These are phyloP conservation scores for Drosophila macrothrix DNA, from an alignment of 2,888 invertebrate genomes.

Conservation along the genomic window DNA sequence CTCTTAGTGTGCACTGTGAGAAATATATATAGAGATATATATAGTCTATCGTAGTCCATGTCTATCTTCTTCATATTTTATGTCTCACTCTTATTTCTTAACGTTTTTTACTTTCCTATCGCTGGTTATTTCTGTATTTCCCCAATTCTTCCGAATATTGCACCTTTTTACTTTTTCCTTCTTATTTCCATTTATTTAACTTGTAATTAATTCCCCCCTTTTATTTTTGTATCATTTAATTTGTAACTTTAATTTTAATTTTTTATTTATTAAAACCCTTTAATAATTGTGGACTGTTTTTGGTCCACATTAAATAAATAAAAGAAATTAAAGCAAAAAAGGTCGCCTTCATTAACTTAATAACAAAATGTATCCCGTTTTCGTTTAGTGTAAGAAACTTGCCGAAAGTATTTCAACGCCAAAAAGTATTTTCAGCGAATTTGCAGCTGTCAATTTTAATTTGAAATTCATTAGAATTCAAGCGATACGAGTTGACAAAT, in stretches of 20 bases:
- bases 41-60: background rate
- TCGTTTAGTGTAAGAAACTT: background rate
- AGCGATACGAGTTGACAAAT: background rate
- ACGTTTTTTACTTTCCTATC: background rate
- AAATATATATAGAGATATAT: background rate
- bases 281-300: no score
- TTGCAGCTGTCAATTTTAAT: constrained; percentile 9
- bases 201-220: background rate
- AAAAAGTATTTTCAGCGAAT: constrained; percentile 2
- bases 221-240: background rate
- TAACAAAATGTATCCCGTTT: background rate
- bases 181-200: background rate
- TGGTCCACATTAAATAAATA: background rate
- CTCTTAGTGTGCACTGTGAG: constrained; percentile 38
- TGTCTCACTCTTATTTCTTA: background rate
- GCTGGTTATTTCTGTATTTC: background rate
- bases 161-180: background rate
- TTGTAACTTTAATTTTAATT: background rate
- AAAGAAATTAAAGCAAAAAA: background rate
- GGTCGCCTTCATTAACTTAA: background rate
- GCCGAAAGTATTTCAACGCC: background rate
- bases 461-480: background rate
- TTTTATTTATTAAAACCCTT: background rate
- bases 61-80: background rate
- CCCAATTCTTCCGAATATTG: background rate